A percentile compares a stretch with the other conserved stretches of the same genome.
Evolutionary conservation across 1,140 invertebrate genomes (phyloP).

Genomic region (Dendroctonus ponderosae): DNA sequence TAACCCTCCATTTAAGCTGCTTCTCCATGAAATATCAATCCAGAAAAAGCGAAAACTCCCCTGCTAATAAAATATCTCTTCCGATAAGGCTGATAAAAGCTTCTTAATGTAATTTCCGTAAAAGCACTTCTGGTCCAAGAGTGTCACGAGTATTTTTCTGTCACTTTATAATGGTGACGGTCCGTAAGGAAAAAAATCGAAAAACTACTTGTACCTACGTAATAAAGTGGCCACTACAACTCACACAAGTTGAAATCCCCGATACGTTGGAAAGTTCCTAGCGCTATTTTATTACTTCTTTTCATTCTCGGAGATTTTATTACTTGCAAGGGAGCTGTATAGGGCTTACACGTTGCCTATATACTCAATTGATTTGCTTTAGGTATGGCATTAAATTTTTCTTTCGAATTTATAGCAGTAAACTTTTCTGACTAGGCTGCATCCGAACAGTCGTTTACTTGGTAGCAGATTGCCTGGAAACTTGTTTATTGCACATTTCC

Average conservation of each 20-base stretch:
- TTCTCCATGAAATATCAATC: constrained; percentile 7
- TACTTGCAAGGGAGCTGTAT: constrained; percentile 14
- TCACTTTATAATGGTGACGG: not conserved
- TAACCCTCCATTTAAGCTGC: constrained; percentile 12
- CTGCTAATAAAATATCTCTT: constrained; percentile 19
- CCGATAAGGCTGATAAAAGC: constrained; percentile 21
- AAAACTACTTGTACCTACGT: not conserved
- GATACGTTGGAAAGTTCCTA: constrained; percentile 6
- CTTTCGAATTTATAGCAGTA: constrained; percentile 7
- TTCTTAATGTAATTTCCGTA: constrained; percentile 17
- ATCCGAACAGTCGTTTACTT: not conserved
- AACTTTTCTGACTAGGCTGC: not conserved
- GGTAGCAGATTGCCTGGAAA: not conserved
- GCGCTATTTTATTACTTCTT: constrained; percentile 3
- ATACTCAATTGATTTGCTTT: constrained; percentile 21
- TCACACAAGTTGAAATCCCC: not conserved
- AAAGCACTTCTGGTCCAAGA: constrained; percentile 7
- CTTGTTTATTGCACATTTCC: not conserved
- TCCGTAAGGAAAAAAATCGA: not conserved
- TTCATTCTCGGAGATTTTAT: constrained; percentile 8
- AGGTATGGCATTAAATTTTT: constrained; percentile 6
- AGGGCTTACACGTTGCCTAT: constrained; percentile 14
- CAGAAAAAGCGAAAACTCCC: constrained; percentile 1
- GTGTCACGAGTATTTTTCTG: constrained; percentile 16
- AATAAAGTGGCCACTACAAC: not conserved